These are phyloP conservation scores for Otolemur garnettii DNA, from an alignment of 2,113 vertebrate species.

Conservation along the genomic window DNA sequence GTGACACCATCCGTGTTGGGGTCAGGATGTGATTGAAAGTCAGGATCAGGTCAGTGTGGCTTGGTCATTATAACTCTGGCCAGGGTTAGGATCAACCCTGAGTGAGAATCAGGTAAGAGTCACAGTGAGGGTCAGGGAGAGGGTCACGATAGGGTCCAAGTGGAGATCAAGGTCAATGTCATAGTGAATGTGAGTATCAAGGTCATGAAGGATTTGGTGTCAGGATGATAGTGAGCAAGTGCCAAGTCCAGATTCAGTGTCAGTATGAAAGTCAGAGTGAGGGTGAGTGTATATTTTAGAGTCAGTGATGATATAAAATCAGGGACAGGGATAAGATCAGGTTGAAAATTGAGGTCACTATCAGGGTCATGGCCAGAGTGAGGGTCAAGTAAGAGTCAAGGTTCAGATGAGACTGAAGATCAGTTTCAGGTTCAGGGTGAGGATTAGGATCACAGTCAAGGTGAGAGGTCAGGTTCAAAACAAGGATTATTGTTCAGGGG, in stretches of 20 bases:
- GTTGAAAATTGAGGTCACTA: not conserved
- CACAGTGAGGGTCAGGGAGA: not conserved
- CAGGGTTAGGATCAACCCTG: not conserved
- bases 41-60: not conserved
- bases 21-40: no score
- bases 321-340: not conserved
- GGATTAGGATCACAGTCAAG: not conserved
- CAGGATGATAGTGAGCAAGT: not conserved
- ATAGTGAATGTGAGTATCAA: not conserved
- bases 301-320: not conserved
- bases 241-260: not conserved
- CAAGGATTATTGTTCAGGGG: not conserved
- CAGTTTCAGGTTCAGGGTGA: not conserved
- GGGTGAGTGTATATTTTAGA: not conserved
- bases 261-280: not conserved
- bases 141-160: not conserved
- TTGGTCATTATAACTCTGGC: not conserved
- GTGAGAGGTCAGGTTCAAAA: not conserved
- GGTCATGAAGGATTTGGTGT: not conserved
- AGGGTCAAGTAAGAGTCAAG: not conserved
- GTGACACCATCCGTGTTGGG: no score
- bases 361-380: not conserved
- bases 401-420: not conserved
- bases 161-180: not conserved
- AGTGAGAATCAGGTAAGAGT: not conserved